Evolutionary conservation across 2,888 invertebrate genomes (phyloP).

Genomic region (Andricus quercusramuli): DNA sequence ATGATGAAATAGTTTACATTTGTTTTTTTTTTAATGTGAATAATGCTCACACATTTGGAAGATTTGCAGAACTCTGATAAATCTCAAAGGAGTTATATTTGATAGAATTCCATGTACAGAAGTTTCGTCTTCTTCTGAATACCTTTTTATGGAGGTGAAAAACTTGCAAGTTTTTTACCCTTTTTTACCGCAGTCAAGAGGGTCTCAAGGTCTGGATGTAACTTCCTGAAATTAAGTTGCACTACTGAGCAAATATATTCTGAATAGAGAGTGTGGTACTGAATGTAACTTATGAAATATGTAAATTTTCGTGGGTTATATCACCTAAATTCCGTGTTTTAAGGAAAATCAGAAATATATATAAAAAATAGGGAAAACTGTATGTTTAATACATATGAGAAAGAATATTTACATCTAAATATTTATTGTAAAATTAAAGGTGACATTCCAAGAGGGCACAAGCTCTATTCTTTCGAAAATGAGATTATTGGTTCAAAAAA

Average conservation of each 20-base stretch:
- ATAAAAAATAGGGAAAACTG: not conserved
- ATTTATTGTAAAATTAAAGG: not conserved
- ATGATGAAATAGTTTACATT: too few species aligned
- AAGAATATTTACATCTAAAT: not conserved
- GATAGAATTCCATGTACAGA: conserved; percentile 1
- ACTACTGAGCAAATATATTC: conserved; percentile 32
- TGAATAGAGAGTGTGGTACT: conserved; percentile 18
- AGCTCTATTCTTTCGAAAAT: too few species aligned
- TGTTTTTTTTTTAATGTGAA: too few species aligned
- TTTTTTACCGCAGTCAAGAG: conserved; percentile 5
- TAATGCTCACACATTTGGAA: not conserved
- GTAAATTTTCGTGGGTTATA: conserved; percentile 31
- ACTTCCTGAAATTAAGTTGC: conserved; percentile 40
- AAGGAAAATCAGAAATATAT: conserved; percentile 12
- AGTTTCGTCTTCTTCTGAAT: conserved; percentile 30
- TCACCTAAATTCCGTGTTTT: conserved; percentile 14
- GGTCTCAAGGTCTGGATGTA: conserved; percentile 31
- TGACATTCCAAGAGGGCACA: too few species aligned
- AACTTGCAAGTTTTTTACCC: conserved; percentile 14
- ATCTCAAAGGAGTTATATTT: not conserved
- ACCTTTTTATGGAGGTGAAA: conserved; percentile 18
- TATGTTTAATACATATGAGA: too few species aligned
- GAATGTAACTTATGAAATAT: conserved; percentile 37
- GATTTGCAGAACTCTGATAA: not conserved
- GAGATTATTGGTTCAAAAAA: too few species aligned